These are phyloP conservation scores for Mohoua ochrocephala DNA, from an alignment of 2,113 vertebrate species.

Conservation along the genomic window DNA sequence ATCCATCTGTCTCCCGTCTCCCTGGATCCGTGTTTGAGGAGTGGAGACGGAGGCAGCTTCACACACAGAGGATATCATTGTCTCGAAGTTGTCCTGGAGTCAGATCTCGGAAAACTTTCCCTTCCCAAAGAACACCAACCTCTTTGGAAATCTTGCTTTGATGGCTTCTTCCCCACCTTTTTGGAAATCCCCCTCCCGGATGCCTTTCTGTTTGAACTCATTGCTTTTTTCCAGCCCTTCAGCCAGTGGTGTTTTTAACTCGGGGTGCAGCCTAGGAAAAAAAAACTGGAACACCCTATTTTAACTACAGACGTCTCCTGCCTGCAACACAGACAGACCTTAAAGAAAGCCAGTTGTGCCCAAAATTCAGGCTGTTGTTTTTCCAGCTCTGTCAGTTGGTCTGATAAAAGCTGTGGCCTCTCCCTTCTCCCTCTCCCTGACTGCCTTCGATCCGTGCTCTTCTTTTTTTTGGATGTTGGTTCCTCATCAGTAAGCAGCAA, in stretches of 20 bases:
- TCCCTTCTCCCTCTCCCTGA: not conserved
- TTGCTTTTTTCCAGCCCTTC: not conserved
- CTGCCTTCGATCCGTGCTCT: not conserved
- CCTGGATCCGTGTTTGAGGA: not conserved
- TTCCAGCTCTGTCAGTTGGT: not conserved
- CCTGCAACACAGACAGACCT: not conserved
- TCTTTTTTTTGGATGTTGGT: not conserved
- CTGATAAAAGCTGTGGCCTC: slow-evolving; percentile 13
- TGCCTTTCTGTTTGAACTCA: slow-evolving; percentile 3
- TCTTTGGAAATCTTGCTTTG: slow-evolving; percentile 32
- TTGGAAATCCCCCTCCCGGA: slow-evolving; percentile 33
- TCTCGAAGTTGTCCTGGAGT: not conserved
- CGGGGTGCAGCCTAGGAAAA: not conserved
- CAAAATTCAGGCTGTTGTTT: slow-evolving; percentile 4
- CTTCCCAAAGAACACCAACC: not conserved
- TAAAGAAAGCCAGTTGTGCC: not conserved
- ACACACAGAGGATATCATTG: accelerated
- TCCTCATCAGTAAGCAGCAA: slow-evolving; percentile 35
- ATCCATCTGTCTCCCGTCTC: not conserved
- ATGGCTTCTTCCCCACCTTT: slow-evolving; percentile 36
- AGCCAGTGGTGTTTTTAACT: not conserved
- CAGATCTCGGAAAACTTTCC: not conserved
- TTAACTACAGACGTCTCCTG: not conserved
- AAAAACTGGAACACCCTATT: not conserved
- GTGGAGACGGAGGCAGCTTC: not conserved